Conservation (phyloP, 2,888 invertebrate genomes). For the Leucania comma region DNA sequence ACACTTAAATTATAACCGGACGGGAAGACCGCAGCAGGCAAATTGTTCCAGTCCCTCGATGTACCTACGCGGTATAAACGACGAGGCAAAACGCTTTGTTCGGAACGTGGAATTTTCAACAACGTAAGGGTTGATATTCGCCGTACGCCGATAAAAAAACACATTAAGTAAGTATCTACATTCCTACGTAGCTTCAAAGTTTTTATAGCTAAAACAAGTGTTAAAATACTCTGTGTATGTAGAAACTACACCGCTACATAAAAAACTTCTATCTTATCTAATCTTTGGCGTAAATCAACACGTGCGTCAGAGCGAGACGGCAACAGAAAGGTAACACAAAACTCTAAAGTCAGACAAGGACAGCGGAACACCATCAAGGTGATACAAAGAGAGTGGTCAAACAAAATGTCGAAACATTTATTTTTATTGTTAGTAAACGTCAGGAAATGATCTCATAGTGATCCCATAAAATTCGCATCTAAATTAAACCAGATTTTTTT, state of each 20-base stretch:
- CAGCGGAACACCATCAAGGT: constrained; percentile 79
- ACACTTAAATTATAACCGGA: no score
- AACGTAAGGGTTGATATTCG: no score
- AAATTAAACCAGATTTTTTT: constrained; percentile 64
- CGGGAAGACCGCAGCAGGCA: no score
- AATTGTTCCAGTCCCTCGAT: no score
- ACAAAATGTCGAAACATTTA: constrained; percentile 82
- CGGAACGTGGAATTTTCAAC: no score
- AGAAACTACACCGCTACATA: constrained; percentile 22
- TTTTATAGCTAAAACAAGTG: not conserved
- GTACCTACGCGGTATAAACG: no score
- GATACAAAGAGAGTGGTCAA: constrained; percentile 81
- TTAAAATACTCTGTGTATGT: constrained; percentile 16
- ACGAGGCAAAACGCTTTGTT: no score
- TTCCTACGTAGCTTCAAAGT: no score
- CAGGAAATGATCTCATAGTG: constrained; percentile 85
- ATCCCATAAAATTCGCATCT: constrained; percentile 69
- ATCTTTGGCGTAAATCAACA: constrained; percentile 81
- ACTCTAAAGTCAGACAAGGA: constrained; percentile 72
- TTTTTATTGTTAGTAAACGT: constrained; percentile 76
- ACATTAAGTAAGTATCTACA: no score
- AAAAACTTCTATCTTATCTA: constrained; percentile 53
- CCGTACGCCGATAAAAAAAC: no score
- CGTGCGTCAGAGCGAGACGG: constrained; percentile 80
- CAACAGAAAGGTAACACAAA: constrained; percentile 71